Evolutionary conservation across 2,113 vertebrate species (phyloP).

Genomic region (Eleginops maclovinus): DNA sequence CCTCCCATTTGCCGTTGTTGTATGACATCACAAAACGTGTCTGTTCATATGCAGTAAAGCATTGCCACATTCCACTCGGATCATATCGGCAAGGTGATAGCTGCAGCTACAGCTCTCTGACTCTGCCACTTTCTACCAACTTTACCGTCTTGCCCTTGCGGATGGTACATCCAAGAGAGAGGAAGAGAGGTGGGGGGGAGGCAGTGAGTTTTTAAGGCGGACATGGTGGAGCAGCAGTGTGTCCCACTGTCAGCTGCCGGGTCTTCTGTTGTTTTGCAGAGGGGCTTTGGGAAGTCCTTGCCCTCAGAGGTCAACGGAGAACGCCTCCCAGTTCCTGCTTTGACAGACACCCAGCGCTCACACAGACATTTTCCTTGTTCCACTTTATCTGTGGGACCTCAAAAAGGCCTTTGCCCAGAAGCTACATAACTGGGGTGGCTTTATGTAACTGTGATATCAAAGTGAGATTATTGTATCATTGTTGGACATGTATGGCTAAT

Average conservation of each 20-base stretch:
- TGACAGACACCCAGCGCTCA: constrained; percentile 80
- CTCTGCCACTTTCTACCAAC: constrained; percentile 8
- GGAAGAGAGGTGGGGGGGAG: constrained; percentile 34
- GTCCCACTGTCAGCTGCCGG: constrained; percentile 70
- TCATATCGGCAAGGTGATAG: constrained; percentile 76
- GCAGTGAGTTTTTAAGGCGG: constrained; percentile 46
- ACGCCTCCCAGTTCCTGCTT: constrained; percentile 86
- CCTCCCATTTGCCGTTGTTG: constrained; percentile 51
- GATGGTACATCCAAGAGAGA: constrained; percentile 23
- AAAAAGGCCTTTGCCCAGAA: constrained; percentile 44
- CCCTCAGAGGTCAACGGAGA: constrained; percentile 78
- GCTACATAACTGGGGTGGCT: constrained; percentile 45
- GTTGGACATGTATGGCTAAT: constrained; percentile 2
- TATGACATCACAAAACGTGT: constrained; percentile 77
- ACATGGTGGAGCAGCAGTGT: constrained; percentile 36
- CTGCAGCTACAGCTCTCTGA: constrained; percentile 35
- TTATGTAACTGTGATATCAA: constrained; percentile 38
- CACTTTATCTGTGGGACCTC: constrained; percentile 63
- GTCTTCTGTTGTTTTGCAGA: constrained; percentile 81
- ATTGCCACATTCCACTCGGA: constrained; percentile 81
- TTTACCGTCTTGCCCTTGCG: constrained; percentile 22
- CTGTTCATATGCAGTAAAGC: constrained; percentile 77
- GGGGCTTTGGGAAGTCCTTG: constrained; percentile 84
- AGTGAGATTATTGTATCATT: constrained; percentile 41
- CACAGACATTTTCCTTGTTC: constrained; percentile 82